Percentiles rank a stretch among this genome's conserved stretches.
These are phyloP conservation scores for Anguilla japonica DNA, from an alignment of 2,113 vertebrate species.

Conservation along the genomic window DNA sequence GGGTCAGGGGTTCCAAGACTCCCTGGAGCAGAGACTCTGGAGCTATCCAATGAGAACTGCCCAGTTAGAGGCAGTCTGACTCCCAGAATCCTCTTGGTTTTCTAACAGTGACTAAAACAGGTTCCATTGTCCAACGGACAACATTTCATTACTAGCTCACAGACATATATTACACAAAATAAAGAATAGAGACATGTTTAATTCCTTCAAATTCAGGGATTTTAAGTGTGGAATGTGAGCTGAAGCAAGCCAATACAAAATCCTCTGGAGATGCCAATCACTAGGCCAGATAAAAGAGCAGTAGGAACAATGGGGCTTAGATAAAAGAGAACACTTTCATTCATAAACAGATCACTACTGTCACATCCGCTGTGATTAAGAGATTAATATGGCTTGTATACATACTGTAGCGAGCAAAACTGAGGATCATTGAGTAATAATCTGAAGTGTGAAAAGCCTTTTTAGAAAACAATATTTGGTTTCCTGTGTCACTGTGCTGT, in stretches of 20 bases:
- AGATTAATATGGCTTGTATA: not conserved
- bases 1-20: too few species aligned
- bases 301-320: too few species aligned
- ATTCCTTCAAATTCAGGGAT: not conserved
- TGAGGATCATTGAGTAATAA: not conserved
- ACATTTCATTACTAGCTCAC: too few species aligned
- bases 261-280: not conserved
- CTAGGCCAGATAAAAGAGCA: not conserved
- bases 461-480: too few species aligned
- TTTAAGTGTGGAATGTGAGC: not conserved
- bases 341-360: not conserved
- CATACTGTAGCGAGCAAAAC: not conserved
- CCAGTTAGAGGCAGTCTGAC: not conserved
- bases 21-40: too few species aligned
- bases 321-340: not conserved
- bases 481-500: too few species aligned
- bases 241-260: not conserved
- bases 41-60: too few species aligned
- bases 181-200: not conserved
- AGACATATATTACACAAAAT: too few species aligned
- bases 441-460: too few species aligned
- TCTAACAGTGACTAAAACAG: not conserved
- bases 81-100: not conserved
- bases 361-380: too few species aligned
- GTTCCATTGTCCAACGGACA: not conserved